These are phyloP conservation scores for Eonycteris spelaea DNA, from an alignment of 2,113 vertebrate genomes.

Conservation along the genomic window DNA sequence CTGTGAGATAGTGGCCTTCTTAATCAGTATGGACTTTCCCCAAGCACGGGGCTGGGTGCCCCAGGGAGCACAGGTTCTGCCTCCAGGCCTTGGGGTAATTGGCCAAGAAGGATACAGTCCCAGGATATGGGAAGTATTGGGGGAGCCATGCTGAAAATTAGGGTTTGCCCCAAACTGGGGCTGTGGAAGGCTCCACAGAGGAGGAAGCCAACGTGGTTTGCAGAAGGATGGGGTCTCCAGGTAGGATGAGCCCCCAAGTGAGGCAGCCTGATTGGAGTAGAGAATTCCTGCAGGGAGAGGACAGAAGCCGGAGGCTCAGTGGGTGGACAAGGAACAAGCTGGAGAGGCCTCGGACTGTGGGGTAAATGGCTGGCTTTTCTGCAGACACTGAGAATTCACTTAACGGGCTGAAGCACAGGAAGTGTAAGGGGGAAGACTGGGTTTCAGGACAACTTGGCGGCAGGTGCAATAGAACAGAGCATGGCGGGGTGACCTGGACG, in stretches of 20 bases:
- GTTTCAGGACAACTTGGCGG: not conserved
- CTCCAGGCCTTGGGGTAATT: not conserved
- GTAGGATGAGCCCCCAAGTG: rapidly evolving
- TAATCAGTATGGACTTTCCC: not conserved
- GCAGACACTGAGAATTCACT: not conserved
- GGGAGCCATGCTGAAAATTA: not conserved
- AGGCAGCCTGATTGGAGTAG: not conserved
- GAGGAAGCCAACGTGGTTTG: not conserved
- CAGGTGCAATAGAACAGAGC: not conserved
- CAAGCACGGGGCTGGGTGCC: rapidly evolving
- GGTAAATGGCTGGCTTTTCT: not conserved
- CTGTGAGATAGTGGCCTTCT: not conserved
- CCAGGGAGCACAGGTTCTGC: not conserved
- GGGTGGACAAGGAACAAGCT: rapidly evolving
- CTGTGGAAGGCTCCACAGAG: not conserved
- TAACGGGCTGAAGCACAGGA: not conserved
- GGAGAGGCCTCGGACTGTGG: not conserved
- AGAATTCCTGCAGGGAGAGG: not conserved
- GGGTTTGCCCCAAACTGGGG: rapidly evolving
- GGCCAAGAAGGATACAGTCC: not conserved
- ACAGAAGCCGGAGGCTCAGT: not conserved
- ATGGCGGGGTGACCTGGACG: not conserved
- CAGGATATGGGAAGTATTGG: rapidly evolving
- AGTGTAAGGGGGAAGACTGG: not conserved
- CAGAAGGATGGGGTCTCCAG: not conserved